Evolutionary conservation across 2,113 vertebrate species (phyloP), one percentile per base, ranked within the genome.

Genomic region (Cephalopholis sonnerati): DNA sequence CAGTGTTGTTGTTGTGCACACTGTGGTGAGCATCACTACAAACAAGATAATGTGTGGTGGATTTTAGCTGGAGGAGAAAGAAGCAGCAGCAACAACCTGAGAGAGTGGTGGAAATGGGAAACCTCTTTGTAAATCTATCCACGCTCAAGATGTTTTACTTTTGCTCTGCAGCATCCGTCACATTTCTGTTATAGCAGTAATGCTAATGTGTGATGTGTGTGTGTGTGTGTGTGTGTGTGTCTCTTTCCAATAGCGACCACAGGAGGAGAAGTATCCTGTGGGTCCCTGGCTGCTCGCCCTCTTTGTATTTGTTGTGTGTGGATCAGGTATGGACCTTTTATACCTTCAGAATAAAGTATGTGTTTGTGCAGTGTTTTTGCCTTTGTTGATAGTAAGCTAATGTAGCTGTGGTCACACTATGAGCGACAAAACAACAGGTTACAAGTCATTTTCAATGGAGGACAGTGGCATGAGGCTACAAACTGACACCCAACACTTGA

Each of bases 231-330:
- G 8, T 63, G 6, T 87, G 39, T 90, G 44, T 87, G 41, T 79
- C 65, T 83, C 6, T 87, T 41, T 55, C 11, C 93, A 92, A 59
- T 87, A 93, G 94, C 95, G 96, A 94, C 95, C 96, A 8, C 91
- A 91, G 89, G 95, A 97, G 89, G 96, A 97, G 93, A 97, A 96
- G 89, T 95, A 95, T 79, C 96, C 96, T 44, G 95, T 95, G 81
- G 95, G 96, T 86, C 96, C 96, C 57, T 97, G 96, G 96, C 92
- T 96, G 68, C 93, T 96, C 78, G 93, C 95, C 75, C 92, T 95
- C 74, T 96, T 96, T 84, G 96, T 94, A 68, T 97, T 97, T 94
- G 96, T 97, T 88, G 96, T 97, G 87, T 95, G 87, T 81, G 92
- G 96, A 94, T 96, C 96, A 97, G 97, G 96, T 97, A 96, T 67